These are phyloP conservation scores for Bimastos eiseni DNA, from an alignment of 2,888 invertebrate genomes.

Conservation along the genomic window DNA sequence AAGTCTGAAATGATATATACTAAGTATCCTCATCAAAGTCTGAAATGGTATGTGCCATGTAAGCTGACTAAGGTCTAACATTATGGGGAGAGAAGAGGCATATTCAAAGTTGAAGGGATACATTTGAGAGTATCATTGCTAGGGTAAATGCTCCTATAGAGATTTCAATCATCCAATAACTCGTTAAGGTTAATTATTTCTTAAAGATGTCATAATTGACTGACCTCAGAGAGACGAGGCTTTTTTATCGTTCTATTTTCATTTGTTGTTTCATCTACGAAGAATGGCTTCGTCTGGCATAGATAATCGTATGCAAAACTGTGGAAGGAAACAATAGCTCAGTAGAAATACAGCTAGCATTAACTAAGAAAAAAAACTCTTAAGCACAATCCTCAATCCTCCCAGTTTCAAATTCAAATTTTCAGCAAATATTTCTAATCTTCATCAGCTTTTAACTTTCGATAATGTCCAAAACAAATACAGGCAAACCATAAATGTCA, in stretches of 20 bases:
- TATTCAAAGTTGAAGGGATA: no score
- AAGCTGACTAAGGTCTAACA: no score
- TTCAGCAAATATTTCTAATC: background rate
- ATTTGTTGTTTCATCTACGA: background rate
- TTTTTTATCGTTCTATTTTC: background rate
- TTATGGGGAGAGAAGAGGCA: no score
- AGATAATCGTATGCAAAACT: slow-evolving; percentile 16
- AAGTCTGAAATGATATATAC: no score
- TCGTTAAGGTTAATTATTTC: background rate
- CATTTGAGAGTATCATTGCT: no score
- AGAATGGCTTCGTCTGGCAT: slow-evolving; percentile 17
- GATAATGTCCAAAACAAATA: background rate
- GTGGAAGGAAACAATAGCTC: background rate
- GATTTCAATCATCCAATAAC: background rate
- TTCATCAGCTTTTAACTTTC: background rate
- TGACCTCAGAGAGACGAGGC: background rate
- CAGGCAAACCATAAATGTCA: background rate
- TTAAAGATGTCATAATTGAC: background rate
- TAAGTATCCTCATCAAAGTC: no score
- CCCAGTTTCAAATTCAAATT: background rate
- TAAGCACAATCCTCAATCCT: background rate
- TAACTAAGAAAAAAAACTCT: background rate
- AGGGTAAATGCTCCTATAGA: no score
- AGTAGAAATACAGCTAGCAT: background rate
- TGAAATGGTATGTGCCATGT: no score